These are phyloP conservation scores for Bombus haemorrhoidalis DNA, from an alignment of 1,140 invertebrate genomes.

Conservation along the genomic window DNA sequence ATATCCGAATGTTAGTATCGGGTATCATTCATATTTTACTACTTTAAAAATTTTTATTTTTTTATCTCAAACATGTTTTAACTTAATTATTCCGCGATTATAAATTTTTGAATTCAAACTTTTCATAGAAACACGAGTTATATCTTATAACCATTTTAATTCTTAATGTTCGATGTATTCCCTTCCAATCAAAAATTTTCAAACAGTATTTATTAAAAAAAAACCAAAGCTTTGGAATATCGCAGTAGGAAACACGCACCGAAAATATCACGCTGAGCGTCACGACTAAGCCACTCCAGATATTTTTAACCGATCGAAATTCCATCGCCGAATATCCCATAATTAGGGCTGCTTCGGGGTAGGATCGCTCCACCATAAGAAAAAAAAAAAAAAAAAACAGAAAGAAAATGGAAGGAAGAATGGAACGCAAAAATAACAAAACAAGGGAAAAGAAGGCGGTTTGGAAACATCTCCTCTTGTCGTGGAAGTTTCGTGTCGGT, in stretches of 20 bases:
- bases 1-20: background rate
- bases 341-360: constrained; percentile 17
- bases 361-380: background rate
- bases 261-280: no score
- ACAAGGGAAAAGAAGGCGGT: no score
- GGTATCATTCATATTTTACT: background rate
- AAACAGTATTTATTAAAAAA: background rate
- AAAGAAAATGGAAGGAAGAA: background rate
- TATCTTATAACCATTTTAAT: background rate
- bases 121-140: background rate
- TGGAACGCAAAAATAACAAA: background rate
- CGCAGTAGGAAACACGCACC: no score
- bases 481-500: constrained; percentile 21
- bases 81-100: background rate
- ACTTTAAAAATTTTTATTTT: background rate
- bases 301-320: constrained; percentile 32
- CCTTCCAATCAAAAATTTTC: background rate
- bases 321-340: background rate
- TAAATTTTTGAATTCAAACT: background rate
- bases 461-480: background rate
- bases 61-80: background rate
- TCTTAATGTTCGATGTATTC: background rate
- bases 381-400: no score
- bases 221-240: background rate
- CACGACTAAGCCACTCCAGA: background rate